Conservation (phyloP, 2,113 vertebrate genomes). For the Pangasianodon hypophthalmus region DNA sequence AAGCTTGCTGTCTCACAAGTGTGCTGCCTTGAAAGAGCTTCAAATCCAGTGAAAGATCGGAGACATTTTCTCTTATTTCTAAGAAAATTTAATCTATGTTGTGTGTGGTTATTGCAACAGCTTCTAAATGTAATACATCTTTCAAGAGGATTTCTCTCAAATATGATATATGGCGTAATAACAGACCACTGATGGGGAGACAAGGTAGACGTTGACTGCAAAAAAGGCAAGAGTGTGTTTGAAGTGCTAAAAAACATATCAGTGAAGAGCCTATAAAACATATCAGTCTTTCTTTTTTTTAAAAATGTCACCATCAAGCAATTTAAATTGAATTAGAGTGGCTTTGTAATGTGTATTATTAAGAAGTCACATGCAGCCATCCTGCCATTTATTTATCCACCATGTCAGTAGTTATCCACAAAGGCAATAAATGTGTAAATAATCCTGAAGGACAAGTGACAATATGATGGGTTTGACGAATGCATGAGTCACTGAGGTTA, state of each 20-base stretch:
- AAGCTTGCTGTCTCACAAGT: slow-evolving; percentile 51
- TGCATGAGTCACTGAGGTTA: slow-evolving; percentile 10
- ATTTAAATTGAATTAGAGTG: slow-evolving; percentile 7
- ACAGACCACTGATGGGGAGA: slow-evolving; percentile 18
- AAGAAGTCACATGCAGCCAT: not conserved
- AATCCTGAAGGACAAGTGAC: slow-evolving; percentile 11
- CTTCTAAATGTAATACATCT: slow-evolving; percentile 38
- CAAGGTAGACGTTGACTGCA: not conserved
- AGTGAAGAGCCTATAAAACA: not conserved
- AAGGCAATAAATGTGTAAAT: slow-evolving; percentile 12
- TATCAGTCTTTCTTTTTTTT: not conserved
- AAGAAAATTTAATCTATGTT: slow-evolving; percentile 41
- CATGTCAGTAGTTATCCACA: not conserved
- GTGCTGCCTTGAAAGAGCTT: slow-evolving; percentile 37
- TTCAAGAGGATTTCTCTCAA: slow-evolving; percentile 23
- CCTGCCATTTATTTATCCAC: slow-evolving; percentile 8
- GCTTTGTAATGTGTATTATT: not conserved
- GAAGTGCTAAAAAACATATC: not conserved
- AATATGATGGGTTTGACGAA: slow-evolving; percentile 19
- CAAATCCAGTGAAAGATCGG: slow-evolving; percentile 50
- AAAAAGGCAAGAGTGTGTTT: not conserved
- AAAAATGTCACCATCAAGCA: slow-evolving; percentile 1
- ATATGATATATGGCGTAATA: slow-evolving; percentile 28
- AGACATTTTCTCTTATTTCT: slow-evolving; percentile 51
- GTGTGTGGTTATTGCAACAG: slow-evolving; percentile 33